phyloP scores from a whole-genome alignment of 1,140 invertebrate genomes.

The Alviniconcha marisindica region DNA sequence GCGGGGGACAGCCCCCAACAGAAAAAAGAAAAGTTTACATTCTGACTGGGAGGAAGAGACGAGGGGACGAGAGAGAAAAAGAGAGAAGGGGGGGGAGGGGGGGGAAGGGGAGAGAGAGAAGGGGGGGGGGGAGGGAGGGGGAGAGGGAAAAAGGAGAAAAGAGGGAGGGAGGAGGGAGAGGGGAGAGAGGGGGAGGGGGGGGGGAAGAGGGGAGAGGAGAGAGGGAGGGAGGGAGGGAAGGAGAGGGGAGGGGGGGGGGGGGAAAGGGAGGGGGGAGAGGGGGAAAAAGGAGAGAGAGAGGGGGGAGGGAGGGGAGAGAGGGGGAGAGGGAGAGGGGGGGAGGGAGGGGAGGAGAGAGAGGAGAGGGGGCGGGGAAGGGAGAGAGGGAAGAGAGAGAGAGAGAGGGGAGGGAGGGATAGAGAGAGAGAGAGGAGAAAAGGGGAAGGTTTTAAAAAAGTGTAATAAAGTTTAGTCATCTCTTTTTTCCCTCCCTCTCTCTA shows the following conservation, averaged over 20 bases:
- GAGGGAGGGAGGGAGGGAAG: neutral
- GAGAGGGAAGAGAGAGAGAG: neutral
- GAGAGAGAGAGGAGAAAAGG: neutral
- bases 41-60: neutral
- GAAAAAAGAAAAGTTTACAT: neutral
- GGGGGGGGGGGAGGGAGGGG: neutral
- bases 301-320: neutral
- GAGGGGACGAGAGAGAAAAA: neutral
- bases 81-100: neutral
- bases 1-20: too few relatives aligned
- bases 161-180: neutral
- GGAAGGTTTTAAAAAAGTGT: too few relatives aligned
- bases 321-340: slow-evolving; percentile 27
- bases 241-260: neutral
- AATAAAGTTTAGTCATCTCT: too few relatives aligned
- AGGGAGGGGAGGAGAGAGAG: slow-evolving; percentile 1
- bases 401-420: neutral
- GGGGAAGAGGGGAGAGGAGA: neutral
- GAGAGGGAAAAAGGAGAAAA: neutral
- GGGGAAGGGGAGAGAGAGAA: neutral
- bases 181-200: neutral
- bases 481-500: too few relatives aligned
- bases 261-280: neutral
- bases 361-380: neutral
- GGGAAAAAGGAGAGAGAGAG: neutral